Evolutionary conservation across 2,888 invertebrate genomes (phyloP).

Genomic region (Siphlonurus alternatus): DNA sequence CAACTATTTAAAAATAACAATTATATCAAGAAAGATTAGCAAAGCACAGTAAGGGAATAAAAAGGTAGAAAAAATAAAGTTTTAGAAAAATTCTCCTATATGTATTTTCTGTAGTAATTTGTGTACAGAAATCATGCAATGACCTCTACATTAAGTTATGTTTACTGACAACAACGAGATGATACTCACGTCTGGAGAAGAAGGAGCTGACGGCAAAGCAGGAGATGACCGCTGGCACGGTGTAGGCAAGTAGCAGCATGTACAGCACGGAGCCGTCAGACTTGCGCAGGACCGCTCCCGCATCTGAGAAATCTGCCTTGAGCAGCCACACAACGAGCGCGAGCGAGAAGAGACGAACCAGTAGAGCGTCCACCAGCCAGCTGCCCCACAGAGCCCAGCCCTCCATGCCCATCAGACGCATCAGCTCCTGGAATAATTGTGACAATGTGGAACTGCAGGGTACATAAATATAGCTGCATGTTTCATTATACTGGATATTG

Average conservation of each 20-base stretch:
- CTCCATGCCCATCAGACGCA: conserved; percentile 38
- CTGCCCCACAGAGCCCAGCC: conserved; percentile 35
- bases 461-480: background rate
- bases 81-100: no score
- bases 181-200: background rate
- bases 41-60: no score
- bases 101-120: no score
- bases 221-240: background rate
- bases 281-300: conserved; percentile 10
- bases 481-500: no score
- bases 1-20: no score
- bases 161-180: background rate
- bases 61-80: no score
- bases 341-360: conserved; percentile 24
- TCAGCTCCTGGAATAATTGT: conserved; percentile 29
- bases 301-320: conserved; percentile 17
- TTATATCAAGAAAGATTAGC: no score
- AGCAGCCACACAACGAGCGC: conserved; percentile 24
- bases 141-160: no score
- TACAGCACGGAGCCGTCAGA: conserved; percentile 10
- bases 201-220: background rate
- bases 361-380: conserved; percentile 31
- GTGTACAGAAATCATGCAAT: no score
- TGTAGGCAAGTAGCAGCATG: background rate
- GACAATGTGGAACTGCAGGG: background rate